Conservation (phyloP, 2,113 vertebrate genomes). For the Herpailurus yagouaroundi region DNA sequence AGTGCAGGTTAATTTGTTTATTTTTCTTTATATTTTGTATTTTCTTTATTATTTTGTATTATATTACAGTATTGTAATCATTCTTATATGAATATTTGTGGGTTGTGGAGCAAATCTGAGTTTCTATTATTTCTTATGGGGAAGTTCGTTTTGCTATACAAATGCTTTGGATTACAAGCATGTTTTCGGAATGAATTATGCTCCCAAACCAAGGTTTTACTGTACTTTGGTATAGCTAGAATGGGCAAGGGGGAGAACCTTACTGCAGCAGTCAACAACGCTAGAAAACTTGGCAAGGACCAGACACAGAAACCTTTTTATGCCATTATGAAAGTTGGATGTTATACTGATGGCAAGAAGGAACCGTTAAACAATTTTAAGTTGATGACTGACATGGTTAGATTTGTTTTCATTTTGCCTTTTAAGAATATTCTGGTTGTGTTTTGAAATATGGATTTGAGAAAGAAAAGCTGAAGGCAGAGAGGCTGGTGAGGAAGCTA, state of each 20-base stretch:
- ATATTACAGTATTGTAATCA: too few species aligned
- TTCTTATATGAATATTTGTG: too few species aligned
- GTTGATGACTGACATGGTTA: background rate
- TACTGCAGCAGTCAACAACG: background rate
- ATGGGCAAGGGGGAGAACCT: background rate
- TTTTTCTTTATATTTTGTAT: too few species aligned
- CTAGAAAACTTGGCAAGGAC: background rate
- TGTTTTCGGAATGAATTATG: too few species aligned
- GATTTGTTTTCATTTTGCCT: conserved; percentile 30
- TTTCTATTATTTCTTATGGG: too few species aligned
- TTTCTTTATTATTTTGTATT: too few species aligned
- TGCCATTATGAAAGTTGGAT: background rate
- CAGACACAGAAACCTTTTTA: background rate
- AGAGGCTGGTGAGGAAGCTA: background rate
- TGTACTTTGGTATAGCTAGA: background rate
- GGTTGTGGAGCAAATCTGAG: too few species aligned
- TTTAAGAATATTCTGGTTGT: background rate
- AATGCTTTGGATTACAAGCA: too few species aligned
- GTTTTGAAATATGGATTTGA: background rate
- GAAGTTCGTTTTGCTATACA: too few species aligned
- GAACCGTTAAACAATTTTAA: background rate
- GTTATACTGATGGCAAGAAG: background rate
- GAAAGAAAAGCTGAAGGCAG: background rate
- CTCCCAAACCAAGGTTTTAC: too few species aligned
- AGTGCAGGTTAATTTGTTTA: too few species aligned